Evolutionary conservation across 2,888 invertebrate species (phyloP), one percentile per base, ranked within the genome.

Genomic region (Callyntrura sp.): DNA sequence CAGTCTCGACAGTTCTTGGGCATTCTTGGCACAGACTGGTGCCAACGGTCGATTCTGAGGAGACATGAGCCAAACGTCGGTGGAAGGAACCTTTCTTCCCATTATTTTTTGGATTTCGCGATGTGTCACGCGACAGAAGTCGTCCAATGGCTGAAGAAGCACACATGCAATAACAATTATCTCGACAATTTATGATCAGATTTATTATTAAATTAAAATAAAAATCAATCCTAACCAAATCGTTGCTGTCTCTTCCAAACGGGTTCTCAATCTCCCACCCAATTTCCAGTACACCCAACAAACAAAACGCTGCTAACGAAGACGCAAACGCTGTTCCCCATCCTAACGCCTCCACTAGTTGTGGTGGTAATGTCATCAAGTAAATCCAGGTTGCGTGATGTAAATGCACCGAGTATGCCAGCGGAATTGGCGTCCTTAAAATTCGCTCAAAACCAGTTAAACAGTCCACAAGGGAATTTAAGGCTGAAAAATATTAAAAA

Each of bases 201-300:
- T n/a, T n/a, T n/a, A n/a, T n/a, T n/a, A n/a, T n/a, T n/a, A n/a
- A n/a, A n/a, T n/a, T n/a, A n/a, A n/a, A n/a, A n/a, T n/a, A n/a
- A n/a, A n/a, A n/a, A n/a, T n/a, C n/a, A n/a, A n/a, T n/a, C n/a
- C 82, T 55, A 88, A 92, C 92, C 91, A 92, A 88, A 48, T 92
- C 92, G 89, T 92, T 92, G 57, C 70, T 85, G 79, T 92, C 92
- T 28, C 83, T 91, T n/a, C 92, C 92, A 51, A 92, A 92, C 11
- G 92, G 92, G 65, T 92, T 92, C 55, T 92, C 92, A 62, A 92
- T 92, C 81, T 91, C 92, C 92, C 92, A 92, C n/a, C 93, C 93
- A 85, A 92, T 93, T 73, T 90, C 92, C 65, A 93, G 76, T 12
- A 93, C 92, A 14, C 93, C 93, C 11, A 93, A 82, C n/a, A 93